phyloP scores from a whole-genome alignment of 2,797 vertebrate genomes.

The Gobionotothen gibberifrons region DNA sequence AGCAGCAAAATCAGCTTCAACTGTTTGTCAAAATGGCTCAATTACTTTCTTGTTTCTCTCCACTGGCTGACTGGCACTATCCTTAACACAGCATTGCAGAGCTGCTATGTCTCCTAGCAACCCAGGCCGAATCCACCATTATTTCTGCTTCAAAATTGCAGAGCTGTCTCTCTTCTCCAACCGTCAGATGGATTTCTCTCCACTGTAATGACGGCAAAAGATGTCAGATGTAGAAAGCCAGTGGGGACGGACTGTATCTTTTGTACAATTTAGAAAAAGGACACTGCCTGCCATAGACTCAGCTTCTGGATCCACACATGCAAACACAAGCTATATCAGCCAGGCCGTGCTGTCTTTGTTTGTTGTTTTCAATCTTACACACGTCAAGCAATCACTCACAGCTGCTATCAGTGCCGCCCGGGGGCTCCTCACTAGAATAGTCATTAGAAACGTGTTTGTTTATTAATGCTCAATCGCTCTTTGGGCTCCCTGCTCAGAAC shows the following conservation, averaged over 20 bases:
- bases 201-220: background rate
- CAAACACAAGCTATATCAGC: constrained; percentile 1
- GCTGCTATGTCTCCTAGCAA: constrained; percentile 70
- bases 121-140: constrained; percentile 32
- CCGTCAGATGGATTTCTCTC: constrained; percentile 5
- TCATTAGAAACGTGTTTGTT: constrained; percentile 46
- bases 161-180: constrained; percentile 13
- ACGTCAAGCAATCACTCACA: constrained; percentile 14
- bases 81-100: constrained; percentile 44
- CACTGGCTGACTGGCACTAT: constrained; percentile 17
- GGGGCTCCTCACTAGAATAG: constrained; percentile 23
- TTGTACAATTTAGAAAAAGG: background rate
- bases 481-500: constrained; percentile 12
- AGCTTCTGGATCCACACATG: constrained; percentile 36
- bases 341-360: constrained; percentile 18
- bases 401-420: constrained; percentile 39
- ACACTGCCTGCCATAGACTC: background rate
- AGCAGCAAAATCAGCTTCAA: background rate
- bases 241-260: background rate
- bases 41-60: constrained; percentile 26
- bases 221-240: background rate
- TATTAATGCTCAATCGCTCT: constrained; percentile 24
- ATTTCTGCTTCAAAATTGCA: constrained; percentile 15
- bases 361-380: constrained; percentile 39
- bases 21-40: constrained; percentile 50